Evolutionary conservation across 2,888 invertebrate species (phyloP), one percentile per base, ranked within the genome.

Genomic region (Chirona hameri): DNA sequence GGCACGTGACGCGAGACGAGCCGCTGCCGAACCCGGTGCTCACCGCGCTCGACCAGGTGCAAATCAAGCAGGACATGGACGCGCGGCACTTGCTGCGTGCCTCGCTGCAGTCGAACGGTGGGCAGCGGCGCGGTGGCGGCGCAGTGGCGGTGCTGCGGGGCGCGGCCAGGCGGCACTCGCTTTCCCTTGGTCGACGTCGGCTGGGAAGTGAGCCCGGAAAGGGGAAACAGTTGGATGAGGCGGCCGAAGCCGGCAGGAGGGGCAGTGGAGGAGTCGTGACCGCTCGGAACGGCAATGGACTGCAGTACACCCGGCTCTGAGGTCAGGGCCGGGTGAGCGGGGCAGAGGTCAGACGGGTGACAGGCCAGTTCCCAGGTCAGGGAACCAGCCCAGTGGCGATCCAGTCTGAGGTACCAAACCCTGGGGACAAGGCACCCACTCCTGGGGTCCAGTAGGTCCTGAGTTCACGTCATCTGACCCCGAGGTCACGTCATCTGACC

Each of bases 1-100:
- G 96, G 88, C 95, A 95, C 72, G 95, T 96, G 82, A 94, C 95
- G 88, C 96, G 96, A 88, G 91, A 93, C 83, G 96, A 96, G 89
- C 90, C 96, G 85, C 93, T 94, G 83, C 95, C 94, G 72, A 95
- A 95, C 52, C 79, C 82, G 1, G 84, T 46, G 76, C 72, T 46
- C 39, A 76, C 57, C 55, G 82, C 83, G 79, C 84, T 83, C 52
- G 83, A 83, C 79, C 83, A 84, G 83, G 81, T 84, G n/a, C 83
- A 83, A 60, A 81, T 82, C 31, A 82, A 82, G 10, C 82, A 84
- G n/a, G 82, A 84, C 82, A 79, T 83, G 46, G 84, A 82, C 48
- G 72, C 76, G 46, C 76, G 76, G 46, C 46, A 10, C 24, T 21
- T 76, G 39, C 76, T 76, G 24, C 72, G 72, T 31, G 29, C 72